Conservation (phyloP, 2,797 vertebrate species). For the Megaceryle alcyon region DNA sequence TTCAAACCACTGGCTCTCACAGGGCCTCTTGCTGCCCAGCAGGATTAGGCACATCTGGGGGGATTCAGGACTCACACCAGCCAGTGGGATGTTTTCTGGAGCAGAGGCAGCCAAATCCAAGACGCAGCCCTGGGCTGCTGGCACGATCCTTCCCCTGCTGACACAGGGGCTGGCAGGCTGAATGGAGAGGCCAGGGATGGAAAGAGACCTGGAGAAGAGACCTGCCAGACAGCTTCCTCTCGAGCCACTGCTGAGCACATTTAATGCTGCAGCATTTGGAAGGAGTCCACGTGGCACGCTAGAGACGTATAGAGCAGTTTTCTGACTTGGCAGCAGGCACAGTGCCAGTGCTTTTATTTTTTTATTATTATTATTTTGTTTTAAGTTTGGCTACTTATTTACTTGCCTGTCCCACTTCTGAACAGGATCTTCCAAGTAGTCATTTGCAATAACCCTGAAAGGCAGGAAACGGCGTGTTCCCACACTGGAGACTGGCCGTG, state of each 20-base stretch:
- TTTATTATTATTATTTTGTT: not conserved
- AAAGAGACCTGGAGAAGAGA: not conserved
- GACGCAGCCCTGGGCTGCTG: not conserved
- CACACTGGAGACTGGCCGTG: not conserved
- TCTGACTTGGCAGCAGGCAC: not conserved
- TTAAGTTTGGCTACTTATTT: not conserved
- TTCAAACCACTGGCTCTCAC: not conserved
- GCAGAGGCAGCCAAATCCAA: not conserved
- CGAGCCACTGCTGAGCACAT: not conserved
- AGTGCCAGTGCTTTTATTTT: not conserved
- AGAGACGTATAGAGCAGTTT: not conserved
- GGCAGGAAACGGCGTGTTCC: not conserved
- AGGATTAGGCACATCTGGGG: not conserved
- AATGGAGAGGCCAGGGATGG: not conserved
- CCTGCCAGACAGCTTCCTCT: not conserved
- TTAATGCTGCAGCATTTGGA: not conserved
- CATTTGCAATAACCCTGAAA: not conserved
- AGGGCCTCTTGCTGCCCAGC: not conserved
- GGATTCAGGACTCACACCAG: not conserved
- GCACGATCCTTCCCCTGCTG: not conserved
- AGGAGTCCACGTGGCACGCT: not conserved
- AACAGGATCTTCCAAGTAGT: not conserved
- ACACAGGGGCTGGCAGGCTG: not conserved
- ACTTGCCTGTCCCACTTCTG: not conserved
- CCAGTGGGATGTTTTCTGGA: not conserved